These are phyloP conservation scores for Irena cyanogastra DNA, from an alignment of 2,113 vertebrate species.

Conservation along the genomic window DNA sequence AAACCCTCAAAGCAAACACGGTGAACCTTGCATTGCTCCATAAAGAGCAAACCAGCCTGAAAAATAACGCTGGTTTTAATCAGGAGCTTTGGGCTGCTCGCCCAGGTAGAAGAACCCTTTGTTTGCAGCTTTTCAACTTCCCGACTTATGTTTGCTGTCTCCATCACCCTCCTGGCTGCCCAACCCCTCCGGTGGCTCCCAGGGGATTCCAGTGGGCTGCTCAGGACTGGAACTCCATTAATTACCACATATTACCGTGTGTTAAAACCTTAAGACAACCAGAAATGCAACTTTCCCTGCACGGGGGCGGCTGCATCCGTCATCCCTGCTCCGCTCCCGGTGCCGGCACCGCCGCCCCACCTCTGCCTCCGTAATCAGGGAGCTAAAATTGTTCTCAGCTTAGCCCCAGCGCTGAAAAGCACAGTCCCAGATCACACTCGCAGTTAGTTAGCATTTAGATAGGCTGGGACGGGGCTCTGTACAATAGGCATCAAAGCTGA, in stretches of 20 bases:
- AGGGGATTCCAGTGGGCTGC: background rate
- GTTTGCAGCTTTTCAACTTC: slow-evolving; percentile 21
- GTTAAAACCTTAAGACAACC: background rate
- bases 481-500: slow-evolving; percentile 85
- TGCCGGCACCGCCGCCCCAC: background rate
- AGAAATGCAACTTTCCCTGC: background rate
- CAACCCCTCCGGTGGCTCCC: background rate
- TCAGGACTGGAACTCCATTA: background rate
- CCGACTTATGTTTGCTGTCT: background rate
- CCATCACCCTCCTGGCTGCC: background rate
- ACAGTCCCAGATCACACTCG: slow-evolving; percentile 60
- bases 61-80: background rate
- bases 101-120: slow-evolving; percentile 39
- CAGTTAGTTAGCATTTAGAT: slow-evolving; percentile 99
- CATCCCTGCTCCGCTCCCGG: background rate
- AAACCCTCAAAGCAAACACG: background rate
- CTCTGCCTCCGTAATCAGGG: slow-evolving; percentile 21
- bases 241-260: background rate
- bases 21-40: background rate
- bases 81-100: background rate
- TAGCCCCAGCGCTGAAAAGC: slow-evolving; percentile 78
- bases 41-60: background rate
- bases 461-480: slow-evolving; percentile 81
- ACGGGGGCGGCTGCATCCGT: fast-evolving
- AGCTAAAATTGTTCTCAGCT: slow-evolving; percentile 78